Evolutionary conservation across 2,888 invertebrate species (phyloP), one percentile per base, ranked within the genome.

Genomic region (Drosophila kokeensis): DNA sequence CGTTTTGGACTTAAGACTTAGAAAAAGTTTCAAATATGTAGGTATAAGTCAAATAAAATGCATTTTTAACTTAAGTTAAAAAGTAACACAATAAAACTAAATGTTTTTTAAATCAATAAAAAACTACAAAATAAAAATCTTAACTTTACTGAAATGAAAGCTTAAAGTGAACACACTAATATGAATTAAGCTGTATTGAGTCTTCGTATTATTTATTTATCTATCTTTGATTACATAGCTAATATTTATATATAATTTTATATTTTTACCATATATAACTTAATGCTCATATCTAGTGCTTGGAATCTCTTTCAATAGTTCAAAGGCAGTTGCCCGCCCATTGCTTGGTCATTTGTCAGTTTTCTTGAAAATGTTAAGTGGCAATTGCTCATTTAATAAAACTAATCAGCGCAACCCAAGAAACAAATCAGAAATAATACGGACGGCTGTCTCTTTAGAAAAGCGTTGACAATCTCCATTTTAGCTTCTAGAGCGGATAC

Each of bases 391-490:
- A 86, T 88, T 86, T 87, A 86, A 88, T 86, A 61, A 82, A 88
- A 88, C 87, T 86, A 86, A 88, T 90, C 87, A 88, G 72, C 58
- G 65, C 63, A 57, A 32, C 48, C 54, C 74, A 67, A 82, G 77
- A 82, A 76, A 76, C 76, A 82, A 84, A 74, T 73, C 79, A 66
- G 45, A 60, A 48, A 58, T 59, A 53, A 59, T 38, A 54, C 55
- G 32, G 15, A 52, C 21, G 40, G 34, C 34, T 54, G 55, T 21
- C 68, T 73, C 64, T 64, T 52, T 54, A 57, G 52, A 40, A 52
- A 68, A 58, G n/a, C 71, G 68, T 50, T 89, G 91, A 91, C 87
- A 82, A 80, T 85, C 91, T 91, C 91, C 91, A 92, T 91, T 83
- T 83, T 64, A 74, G 59, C 67, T 69, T 81, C 77, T 78, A 78